A percentile compares a stretch with the other conserved stretches of the same genome.
Conservation (phyloP, 2,113 vertebrate genomes). For the Lucifuga dentata region DNA sequence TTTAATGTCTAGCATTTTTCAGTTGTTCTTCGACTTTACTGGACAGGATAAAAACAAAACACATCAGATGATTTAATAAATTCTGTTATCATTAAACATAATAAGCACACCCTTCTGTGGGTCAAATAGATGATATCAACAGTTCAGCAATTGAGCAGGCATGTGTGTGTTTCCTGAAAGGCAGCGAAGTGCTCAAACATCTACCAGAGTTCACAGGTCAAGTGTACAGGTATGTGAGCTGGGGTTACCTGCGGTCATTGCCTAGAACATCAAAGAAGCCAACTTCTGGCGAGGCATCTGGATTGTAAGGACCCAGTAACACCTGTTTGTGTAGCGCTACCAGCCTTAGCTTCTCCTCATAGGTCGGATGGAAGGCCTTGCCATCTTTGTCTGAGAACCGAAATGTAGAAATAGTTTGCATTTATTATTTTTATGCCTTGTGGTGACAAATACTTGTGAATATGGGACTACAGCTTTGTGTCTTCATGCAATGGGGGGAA, state of each 20-base stretch:
- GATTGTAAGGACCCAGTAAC: constrained; percentile 93
- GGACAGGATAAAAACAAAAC: too few relatives aligned
- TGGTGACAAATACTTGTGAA: background rate
- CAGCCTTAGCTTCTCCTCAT: constrained; percentile 96
- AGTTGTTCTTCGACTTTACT: too few relatives aligned
- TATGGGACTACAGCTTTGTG: background rate
- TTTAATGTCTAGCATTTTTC: too few relatives aligned
- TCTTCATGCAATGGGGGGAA: background rate
- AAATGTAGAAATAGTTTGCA: constrained; percentile 7
- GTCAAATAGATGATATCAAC: too few relatives aligned
- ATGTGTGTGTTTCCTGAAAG: constrained; percentile 4
- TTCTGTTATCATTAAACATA: too few relatives aligned
- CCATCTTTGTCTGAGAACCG: constrained; percentile 92
- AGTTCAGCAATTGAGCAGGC: background rate
- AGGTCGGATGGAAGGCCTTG: constrained; percentile 98
- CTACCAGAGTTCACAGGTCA: constrained; percentile 23
- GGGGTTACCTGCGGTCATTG: constrained; percentile 93
- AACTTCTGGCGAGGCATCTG: constrained; percentile 95
- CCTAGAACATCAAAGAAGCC: constrained; percentile 99
- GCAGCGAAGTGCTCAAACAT: background rate
- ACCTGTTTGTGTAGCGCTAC: constrained; percentile 97
- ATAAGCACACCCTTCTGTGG: too few relatives aligned
- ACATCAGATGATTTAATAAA: too few relatives aligned
- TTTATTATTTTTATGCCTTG: background rate
- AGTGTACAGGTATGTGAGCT: background rate